A percentile compares a stretch with the other conserved stretches of the same genome.
Evolutionary conservation across 2,113 vertebrate genomes (phyloP).

Genomic region (Globicephala melas): DNA sequence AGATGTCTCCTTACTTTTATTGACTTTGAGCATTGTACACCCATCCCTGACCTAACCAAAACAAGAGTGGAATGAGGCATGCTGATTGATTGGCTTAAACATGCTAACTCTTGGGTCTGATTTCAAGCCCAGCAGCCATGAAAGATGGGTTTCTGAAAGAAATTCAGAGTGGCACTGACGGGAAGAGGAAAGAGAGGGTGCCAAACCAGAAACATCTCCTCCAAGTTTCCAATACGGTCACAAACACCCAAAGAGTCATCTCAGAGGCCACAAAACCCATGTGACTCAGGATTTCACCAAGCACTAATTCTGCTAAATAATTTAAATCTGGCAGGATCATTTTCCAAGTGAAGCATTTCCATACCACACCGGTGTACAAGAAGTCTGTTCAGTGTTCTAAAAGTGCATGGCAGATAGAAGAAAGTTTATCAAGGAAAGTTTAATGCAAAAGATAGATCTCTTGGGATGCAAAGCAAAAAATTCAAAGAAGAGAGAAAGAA

Average conservation of each 20-base stretch:
- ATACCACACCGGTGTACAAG: not conserved
- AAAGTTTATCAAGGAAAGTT: not conserved
- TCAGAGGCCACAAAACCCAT: not conserved
- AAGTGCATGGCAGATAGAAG: not conserved
- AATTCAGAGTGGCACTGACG: not conserved
- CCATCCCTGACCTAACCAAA: not conserved
- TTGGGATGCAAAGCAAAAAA: slow-evolving; percentile 4
- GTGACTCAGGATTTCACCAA: not conserved
- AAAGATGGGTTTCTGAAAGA: not conserved
- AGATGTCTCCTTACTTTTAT: not conserved
- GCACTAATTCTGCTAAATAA: not conserved
- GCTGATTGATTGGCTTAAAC: not conserved
- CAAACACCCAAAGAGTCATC: not conserved
- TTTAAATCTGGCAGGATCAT: not conserved
- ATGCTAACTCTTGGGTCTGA: not conserved
- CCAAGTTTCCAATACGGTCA: not conserved
- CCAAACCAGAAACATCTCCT: not conserved
- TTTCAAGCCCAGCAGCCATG: not conserved
- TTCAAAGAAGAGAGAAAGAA: slow-evolving; percentile 7
- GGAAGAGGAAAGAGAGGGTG: not conserved
- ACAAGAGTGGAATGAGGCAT: not conserved
- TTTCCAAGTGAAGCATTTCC: not conserved
- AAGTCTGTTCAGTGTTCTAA: not conserved
- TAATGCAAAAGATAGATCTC: not conserved
- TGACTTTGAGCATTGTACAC: not conserved